A percentile compares a stretch with the other conserved stretches of the same genome.
Conservation (phyloP, 2,113 vertebrate species). For the Emydura subglobosa region DNA sequence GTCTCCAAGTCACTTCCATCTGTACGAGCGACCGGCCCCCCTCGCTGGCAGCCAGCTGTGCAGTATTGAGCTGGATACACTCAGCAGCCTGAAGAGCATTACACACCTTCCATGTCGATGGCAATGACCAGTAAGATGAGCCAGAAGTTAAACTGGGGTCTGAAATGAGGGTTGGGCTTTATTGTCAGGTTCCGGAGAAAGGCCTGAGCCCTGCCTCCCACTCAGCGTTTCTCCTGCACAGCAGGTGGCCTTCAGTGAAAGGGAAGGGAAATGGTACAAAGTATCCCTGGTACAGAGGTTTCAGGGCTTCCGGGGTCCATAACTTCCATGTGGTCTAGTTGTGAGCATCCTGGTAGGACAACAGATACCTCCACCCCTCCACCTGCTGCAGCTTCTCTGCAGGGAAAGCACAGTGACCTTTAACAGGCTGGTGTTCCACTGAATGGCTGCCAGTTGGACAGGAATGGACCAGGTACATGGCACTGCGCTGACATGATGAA, state of each 20-base stretch:
- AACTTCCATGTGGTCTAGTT: neutral
- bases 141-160: neutral
- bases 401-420: constrained; percentile 6
- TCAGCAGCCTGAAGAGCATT: neutral
- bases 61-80: neutral
- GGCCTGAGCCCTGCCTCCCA: neutral
- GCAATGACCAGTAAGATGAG: neutral
- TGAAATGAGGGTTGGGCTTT: fast-evolving
- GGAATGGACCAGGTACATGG: neutral
- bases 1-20: neutral
- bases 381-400: neutral
- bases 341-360: neutral
- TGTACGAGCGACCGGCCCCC: neutral
- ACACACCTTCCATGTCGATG: fast-evolving
- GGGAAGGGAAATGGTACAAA: neutral
- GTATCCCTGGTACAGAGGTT: neutral
- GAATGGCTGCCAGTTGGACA: neutral
- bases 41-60: neutral
- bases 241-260: neutral
- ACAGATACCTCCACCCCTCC: neutral
- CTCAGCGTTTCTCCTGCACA: neutral
- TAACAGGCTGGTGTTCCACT: neutral
- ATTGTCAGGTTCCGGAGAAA: neutral
- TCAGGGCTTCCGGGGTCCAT: neutral
- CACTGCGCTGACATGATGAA: neutral